phyloP scores from a whole-genome alignment of 2,797 vertebrate genomes.

The Tragelaphus eurycerus region DNA sequence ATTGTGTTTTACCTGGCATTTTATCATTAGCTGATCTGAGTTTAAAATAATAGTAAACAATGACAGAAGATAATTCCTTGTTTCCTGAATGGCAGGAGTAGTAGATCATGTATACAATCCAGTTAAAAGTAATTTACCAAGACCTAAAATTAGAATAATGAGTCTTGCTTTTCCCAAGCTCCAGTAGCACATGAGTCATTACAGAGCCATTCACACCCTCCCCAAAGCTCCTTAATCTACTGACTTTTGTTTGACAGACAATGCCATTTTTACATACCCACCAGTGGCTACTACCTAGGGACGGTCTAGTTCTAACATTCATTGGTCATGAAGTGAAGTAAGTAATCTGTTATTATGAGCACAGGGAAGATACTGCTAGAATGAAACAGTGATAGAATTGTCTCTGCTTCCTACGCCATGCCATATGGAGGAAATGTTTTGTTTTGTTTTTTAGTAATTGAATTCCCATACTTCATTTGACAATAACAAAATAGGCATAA shows the following conservation, averaged over 20 bases:
- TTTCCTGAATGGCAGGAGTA: conserved; percentile 72
- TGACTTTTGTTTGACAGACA: conserved; percentile 60
- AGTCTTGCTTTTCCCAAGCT: conserved; percentile 54
- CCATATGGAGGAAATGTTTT: neutral
- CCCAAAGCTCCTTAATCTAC: conserved; percentile 34
- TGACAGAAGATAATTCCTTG: conserved; percentile 45
- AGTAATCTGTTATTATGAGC: neutral
- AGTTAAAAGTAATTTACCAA: conserved; percentile 58
- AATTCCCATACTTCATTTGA: neutral
- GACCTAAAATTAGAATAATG: conserved; percentile 80
- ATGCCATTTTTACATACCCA: conserved; percentile 42
- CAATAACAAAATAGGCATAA: neutral
- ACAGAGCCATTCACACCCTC: neutral
- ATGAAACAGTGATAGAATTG: conserved; percentile 35
- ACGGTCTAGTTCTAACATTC: neutral
- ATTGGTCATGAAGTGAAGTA: conserved; percentile 24
- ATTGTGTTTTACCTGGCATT: neutral
- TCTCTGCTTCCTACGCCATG: conserved; percentile 11
- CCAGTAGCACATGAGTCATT: conserved; percentile 39
- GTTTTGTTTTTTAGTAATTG: neutral
- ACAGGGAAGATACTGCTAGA: neutral
- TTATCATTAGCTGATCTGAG: conserved; percentile 66
- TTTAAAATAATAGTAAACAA: conserved; percentile 66
- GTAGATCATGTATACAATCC: conserved; percentile 49
- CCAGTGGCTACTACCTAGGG: neutral